Percentiles rank a stretch among this genome's conserved stretches.
Evolutionary conservation across 92 coral and sea anemone species (phyloP).

Genomic region (Actinostola sp.): DNA sequence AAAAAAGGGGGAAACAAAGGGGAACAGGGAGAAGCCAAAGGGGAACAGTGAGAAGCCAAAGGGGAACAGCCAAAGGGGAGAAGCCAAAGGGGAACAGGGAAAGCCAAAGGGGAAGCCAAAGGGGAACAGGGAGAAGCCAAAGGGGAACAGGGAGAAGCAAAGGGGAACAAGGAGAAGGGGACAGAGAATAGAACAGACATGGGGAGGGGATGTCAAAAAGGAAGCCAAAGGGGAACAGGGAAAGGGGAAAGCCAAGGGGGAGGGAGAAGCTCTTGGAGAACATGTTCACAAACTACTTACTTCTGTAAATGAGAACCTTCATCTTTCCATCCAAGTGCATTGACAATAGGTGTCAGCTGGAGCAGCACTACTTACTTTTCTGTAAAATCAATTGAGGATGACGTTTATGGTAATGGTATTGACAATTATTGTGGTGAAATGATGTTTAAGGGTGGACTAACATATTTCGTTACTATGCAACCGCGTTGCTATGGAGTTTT

Average conservation of each 20-base stretch:
- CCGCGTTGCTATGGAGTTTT: too few relatives aligned
- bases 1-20: background rate
- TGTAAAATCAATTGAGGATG: background rate
- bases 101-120: too few relatives aligned
- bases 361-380: constrained; percentile 34
- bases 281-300: constrained; percentile 11
- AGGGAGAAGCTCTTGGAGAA: background rate
- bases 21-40: too few relatives aligned
- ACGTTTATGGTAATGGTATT: too few relatives aligned
- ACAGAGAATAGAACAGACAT: too few relatives aligned
- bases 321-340: constrained; percentile 56
- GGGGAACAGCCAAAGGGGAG: background rate
- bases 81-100: background rate
- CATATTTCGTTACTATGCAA: too few relatives aligned
- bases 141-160: background rate
- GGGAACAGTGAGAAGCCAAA: background rate
- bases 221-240: background rate
- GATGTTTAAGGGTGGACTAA: too few relatives aligned
- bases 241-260: background rate
- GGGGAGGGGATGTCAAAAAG: too few relatives aligned
- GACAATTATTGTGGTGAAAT: too few relatives aligned
- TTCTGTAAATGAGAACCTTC: constrained; percentile 54
- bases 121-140: background rate
- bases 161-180: too few relatives aligned
- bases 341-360: constrained; percentile 21